These are phyloP conservation scores for Promerops cafer DNA, from an alignment of 2,113 vertebrate genomes.

Conservation along the genomic window DNA sequence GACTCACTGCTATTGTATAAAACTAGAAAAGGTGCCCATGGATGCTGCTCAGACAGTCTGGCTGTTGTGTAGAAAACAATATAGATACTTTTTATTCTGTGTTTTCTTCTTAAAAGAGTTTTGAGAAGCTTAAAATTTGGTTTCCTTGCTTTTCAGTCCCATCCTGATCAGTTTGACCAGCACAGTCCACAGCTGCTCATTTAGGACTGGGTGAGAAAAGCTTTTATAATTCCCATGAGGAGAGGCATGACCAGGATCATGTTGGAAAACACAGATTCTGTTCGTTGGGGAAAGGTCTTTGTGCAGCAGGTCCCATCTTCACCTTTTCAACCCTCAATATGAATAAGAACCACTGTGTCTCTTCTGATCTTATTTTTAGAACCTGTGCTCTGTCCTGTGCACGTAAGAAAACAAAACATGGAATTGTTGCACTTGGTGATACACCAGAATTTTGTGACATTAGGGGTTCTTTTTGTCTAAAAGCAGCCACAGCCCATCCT, in stretches of 20 bases:
- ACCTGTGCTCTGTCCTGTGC: accelerated
- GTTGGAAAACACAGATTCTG: background rate
- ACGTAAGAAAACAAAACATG: background rate
- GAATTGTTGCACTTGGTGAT: accelerated
- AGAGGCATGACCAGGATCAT: background rate
- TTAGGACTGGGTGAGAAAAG: background rate
- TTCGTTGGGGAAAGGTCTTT: background rate
- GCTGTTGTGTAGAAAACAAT: background rate
- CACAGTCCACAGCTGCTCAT: background rate
- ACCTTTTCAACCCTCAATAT: background rate
- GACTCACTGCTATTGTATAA: background rate
- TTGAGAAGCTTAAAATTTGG: background rate
- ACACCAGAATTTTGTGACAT: background rate
- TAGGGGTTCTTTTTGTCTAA: background rate
- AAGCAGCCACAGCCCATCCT: background rate
- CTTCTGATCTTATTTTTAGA: background rate
- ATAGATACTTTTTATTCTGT: background rate
- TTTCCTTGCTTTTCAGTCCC: background rate
- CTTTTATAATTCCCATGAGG: background rate
- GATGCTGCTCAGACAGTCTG: background rate
- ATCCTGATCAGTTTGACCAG: background rate
- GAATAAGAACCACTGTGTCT: background rate
- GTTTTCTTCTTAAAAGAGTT: background rate
- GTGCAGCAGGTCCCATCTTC: background rate
- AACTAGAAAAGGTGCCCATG: background rate